These are phyloP conservation scores for Toxotes chatareus DNA, from an alignment of 2,113 vertebrate genomes.

Conservation along the genomic window DNA sequence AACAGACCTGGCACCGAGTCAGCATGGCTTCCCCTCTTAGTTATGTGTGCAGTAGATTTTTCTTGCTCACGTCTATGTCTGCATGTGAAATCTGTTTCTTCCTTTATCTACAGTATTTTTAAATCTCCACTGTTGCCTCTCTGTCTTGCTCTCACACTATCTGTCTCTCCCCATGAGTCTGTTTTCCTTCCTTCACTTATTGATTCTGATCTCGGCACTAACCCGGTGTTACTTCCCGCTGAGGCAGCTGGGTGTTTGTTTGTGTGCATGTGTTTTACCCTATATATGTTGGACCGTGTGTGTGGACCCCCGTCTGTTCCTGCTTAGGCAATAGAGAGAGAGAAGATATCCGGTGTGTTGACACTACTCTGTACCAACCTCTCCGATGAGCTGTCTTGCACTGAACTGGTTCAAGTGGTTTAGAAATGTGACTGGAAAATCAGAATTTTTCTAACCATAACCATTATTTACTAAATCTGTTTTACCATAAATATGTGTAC, in stretches of 20 bases:
- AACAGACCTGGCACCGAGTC: slow-evolving; percentile 43
- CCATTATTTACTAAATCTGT: neutral
- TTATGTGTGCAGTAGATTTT: neutral
- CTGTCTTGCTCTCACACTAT: neutral
- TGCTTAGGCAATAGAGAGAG: neutral
- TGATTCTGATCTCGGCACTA: slow-evolving; percentile 62
- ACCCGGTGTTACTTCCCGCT: slow-evolving; percentile 52
- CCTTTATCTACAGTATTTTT: slow-evolving; percentile 25
- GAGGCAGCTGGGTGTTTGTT: slow-evolving; percentile 48
- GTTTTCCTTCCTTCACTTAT: slow-evolving; percentile 63
- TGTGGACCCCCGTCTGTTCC: slow-evolving; percentile 18
- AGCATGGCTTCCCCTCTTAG: slow-evolving; percentile 33
- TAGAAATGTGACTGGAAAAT: slow-evolving; percentile 2
- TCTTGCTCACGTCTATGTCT: neutral
- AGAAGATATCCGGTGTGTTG: slow-evolving; percentile 24
- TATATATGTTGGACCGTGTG: slow-evolving; percentile 4
- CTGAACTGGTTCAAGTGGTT: neutral
- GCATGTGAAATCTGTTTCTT: neutral
- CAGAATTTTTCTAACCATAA: neutral
- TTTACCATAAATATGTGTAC: neutral
- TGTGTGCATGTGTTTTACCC: slow-evolving; percentile 37
- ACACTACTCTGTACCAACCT: neutral
- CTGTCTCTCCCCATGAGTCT: slow-evolving; percentile 14
- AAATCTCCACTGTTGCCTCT: slow-evolving; percentile 26
- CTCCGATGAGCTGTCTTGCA: neutral